These are phyloP conservation scores for Ophioderma brevispina DNA, from an alignment of 35 echinoderm and acorn worm species.

Conservation along the genomic window DNA sequence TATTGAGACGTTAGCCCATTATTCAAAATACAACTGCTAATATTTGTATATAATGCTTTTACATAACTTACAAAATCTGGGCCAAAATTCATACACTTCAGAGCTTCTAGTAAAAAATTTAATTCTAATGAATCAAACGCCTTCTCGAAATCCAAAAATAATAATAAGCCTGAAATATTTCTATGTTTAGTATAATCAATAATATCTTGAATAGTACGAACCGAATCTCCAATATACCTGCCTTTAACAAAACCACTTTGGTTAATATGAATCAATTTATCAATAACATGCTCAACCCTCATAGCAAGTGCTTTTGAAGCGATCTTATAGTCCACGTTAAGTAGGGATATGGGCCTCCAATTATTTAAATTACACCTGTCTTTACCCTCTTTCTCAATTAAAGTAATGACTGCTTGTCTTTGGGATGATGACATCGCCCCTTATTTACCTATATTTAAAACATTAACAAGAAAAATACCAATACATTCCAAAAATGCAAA, in stretches of 20 bases:
- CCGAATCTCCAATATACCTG: not conserved
- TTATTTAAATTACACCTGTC: not conserved
- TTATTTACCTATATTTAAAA: not conserved
- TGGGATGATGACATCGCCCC: not conserved
- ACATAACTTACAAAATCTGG: not conserved
- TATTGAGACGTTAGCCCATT: not conserved
- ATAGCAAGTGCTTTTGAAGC: not conserved
- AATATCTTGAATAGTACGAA: not conserved
- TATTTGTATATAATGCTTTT: not conserved
- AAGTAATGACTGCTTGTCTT: not conserved
- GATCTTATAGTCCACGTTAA: not conserved
- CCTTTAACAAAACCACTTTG: slow-evolving; percentile 6
- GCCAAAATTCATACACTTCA: not conserved
- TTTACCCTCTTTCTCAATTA: slow-evolving; percentile 1
- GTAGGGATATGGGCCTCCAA: not conserved
- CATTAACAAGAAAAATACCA: not conserved
- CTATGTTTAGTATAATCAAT: not conserved
- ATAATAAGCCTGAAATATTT: not conserved
- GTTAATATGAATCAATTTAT: not conserved
- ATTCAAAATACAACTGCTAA: too few relatives aligned
- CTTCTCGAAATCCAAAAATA: slow-evolving; percentile 6
- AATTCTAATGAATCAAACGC: not conserved
- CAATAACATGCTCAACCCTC: not conserved
- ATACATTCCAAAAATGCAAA: not conserved
- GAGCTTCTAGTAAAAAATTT: not conserved